These are phyloP conservation scores for Calidris pugnax DNA, from an alignment of 2,113 vertebrate species.

Conservation along the genomic window DNA sequence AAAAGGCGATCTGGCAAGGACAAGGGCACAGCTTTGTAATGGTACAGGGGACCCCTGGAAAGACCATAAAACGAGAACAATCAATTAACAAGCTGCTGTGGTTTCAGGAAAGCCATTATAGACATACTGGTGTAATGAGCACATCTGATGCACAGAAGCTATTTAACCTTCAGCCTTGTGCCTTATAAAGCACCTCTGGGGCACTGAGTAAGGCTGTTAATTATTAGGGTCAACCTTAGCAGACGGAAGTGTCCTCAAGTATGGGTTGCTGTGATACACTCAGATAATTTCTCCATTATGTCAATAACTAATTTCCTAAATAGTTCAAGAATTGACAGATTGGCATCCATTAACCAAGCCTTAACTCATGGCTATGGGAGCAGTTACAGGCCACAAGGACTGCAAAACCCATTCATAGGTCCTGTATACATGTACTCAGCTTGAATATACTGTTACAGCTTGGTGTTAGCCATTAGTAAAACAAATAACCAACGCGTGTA, in stretches of 20 bases:
- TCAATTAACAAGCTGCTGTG: slow-evolving; percentile 33
- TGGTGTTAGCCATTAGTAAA: background rate
- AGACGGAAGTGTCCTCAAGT: background rate
- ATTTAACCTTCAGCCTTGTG: slow-evolving; percentile 50
- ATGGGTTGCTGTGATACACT: background rate
- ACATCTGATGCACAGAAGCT: slow-evolving; percentile 10
- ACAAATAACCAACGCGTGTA: background rate
- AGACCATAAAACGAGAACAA: background rate
- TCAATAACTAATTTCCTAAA: slow-evolving; percentile 48
- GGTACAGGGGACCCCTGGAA: background rate
- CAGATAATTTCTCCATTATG: slow-evolving; percentile 35
- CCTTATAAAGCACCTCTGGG: slow-evolving; percentile 14
- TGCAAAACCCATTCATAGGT: background rate
- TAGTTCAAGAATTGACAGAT: slow-evolving; percentile 21
- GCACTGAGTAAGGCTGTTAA: slow-evolving; percentile 12
- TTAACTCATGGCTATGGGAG: background rate
- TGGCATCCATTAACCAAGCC: background rate
- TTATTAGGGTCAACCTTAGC: slow-evolving; percentile 25
- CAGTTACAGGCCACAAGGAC: background rate
- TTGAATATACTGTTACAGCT: background rate
- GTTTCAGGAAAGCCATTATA: slow-evolving; percentile 6
- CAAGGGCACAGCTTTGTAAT: background rate
- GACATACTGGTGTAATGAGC: background rate
- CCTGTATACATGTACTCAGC: background rate
- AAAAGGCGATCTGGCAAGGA: background rate